Evolutionary conservation across 2,797 vertebrate genomes (phyloP), one percentile per base, ranked within the genome.

Genomic region (Thalassophryne amazonica): DNA sequence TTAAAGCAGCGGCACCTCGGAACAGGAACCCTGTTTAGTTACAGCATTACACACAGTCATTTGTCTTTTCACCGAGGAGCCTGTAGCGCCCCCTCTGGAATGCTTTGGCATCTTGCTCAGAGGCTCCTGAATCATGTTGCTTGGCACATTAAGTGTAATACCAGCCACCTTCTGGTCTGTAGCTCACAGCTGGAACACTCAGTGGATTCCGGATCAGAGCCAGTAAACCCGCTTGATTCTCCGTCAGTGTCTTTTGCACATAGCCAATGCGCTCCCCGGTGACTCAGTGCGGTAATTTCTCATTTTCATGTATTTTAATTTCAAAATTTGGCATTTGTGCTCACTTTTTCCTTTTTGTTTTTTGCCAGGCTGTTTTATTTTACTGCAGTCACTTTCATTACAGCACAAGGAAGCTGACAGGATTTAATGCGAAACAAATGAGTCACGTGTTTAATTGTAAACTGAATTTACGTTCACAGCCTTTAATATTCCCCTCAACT

Each of bases 261-360:
- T 2, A 11, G 48, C 45, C 43, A 33, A 10, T 21, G 17, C 0
- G 21, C 7, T 55, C 58, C 38, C 41, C 5, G 4, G 22, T 8
- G 40, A 25, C 12, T 20, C 33, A 0, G 5, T 32, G 11, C 20
- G 30, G 3, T 9, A 20, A 59, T 25, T 42, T 51, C 29, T 19
- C 20, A 41, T 61, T 55, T 43, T 63, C 57, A 66, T 60, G 12
- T 17, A 25, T 54, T 54, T 54, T 39, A 66, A 53, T 45, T 23
- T 50, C 60, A 42, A 33, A 47, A 43, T 27, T 50, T 52, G 56
- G 41, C 61, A 53, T 61, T 66, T 65, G 14, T 46, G 56, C 22
- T 23, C 22, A 13, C 18, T 36, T 35, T 29, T 27, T 4, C 14
- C 45, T 35, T 23, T 43, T 20, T 38, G 6, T 52, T 14, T 32